phyloP scores from a whole-genome alignment of 2,113 vertebrate genomes.

The Oncorhynchus clarkii region DNA sequence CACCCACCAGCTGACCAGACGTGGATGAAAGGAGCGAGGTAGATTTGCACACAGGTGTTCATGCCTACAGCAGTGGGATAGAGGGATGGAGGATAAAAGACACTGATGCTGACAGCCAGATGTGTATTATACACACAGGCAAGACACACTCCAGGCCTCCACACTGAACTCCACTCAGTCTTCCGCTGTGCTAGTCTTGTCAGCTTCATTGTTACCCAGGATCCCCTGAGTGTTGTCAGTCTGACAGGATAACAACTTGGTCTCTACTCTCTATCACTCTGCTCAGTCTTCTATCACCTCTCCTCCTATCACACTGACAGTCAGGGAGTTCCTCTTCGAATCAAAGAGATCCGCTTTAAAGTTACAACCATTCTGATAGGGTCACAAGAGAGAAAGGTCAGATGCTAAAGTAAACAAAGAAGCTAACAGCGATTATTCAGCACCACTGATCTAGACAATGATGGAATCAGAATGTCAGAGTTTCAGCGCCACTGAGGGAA shows the following conservation, averaged over 20 bases:
- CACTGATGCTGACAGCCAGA: not conserved
- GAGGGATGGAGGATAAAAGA: not conserved
- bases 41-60: not conserved
- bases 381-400: not conserved
- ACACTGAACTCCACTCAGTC: slow-evolving; percentile 8
- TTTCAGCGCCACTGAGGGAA: too few species aligned
- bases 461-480: too few species aligned
- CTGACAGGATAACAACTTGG: slow-evolving; percentile 30
- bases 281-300: not conserved
- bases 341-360: not conserved
- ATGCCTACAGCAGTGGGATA: not conserved
- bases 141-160: not conserved
- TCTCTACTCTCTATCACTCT: slow-evolving; percentile 1
- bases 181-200: slow-evolving; percentile 33
- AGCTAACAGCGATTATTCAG: too few species aligned
- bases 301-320: not conserved
- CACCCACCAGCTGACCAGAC: not conserved
- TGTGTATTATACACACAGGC: slow-evolving; percentile 1
- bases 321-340: not conserved
- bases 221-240: slow-evolving; percentile 33
- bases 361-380: not conserved
- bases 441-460: too few species aligned
- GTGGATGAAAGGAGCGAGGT: not conserved
- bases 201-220: slow-evolving; percentile 22
- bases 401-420: not conserved